Conservation (phyloP, 2,113 vertebrate species). For the Jacana jacana region DNA sequence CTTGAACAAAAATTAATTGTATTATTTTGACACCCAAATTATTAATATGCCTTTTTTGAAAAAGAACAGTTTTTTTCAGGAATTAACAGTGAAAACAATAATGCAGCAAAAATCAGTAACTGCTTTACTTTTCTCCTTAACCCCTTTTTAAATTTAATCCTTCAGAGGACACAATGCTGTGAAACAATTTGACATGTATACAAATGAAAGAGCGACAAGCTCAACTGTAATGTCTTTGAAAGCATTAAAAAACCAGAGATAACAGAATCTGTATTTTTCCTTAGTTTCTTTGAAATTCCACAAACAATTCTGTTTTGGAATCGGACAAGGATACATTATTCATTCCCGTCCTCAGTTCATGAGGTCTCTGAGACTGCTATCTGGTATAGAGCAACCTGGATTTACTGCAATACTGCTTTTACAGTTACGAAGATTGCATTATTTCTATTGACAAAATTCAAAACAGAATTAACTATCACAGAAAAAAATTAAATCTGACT, state of each 20-base stretch:
- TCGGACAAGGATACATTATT: not conserved
- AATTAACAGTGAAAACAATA: not conserved
- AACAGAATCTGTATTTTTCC: not conserved
- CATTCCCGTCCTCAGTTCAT: not conserved
- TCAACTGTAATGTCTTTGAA: not conserved
- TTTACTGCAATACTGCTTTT: not conserved
- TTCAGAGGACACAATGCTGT: not conserved
- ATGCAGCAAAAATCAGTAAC: not conserved
- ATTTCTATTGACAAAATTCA: conserved; percentile 4
- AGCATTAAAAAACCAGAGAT: not conserved
- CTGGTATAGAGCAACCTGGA: not conserved
- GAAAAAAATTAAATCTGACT: not conserved
- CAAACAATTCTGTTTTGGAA: not conserved
- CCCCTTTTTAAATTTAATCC: not conserved
- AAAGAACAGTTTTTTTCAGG: not conserved
- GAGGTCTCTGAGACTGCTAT: not conserved
- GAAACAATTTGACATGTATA: not conserved
- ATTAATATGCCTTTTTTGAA: not conserved
- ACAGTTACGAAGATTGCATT: conserved; percentile 9
- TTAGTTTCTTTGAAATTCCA: not conserved
- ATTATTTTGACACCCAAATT: not conserved
- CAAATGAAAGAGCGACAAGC: not conserved
- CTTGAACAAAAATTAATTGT: not conserved
- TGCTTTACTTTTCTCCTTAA: not conserved
- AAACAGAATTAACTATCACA: not conserved